Evolutionary conservation across 1,140 invertebrate genomes (phyloP), one percentile per base, ranked within the genome.

Genomic region (Cyphomyrmex costatus): DNA sequence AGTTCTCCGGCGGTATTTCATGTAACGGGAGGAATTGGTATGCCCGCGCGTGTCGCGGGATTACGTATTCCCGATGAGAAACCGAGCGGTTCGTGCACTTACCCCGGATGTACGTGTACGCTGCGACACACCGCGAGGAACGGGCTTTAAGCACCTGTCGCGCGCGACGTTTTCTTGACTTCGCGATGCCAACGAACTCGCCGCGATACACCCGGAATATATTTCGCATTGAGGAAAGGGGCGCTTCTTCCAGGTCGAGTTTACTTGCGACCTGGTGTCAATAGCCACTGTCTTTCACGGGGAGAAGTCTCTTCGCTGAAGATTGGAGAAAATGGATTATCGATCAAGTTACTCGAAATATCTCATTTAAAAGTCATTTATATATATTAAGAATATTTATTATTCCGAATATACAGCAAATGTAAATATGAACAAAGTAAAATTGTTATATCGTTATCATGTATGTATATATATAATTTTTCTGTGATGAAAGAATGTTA

Each of bases 1-100:
- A 36, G 36, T 16, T 46, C 51, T 77, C 58, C 21, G 19, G 24
- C 49, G 79, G 80, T 77, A 87, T 87, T 87, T 87, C 86, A 71
- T 85, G 80, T 87, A 85, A 87, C 82, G 71, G 82, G 80, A 76
- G 86, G 63, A 87, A 87, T 87, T 87, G 86, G 86, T 87, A 87
- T 87, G 86, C 86, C 42, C 68, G 49, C 70, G 80, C 80, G 86
- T 87, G 61, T 87, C 86, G 83, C 86, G 61, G 63, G 86, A 87
- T 87, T 87, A 87, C 71, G 86, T 87, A 87, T 87, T 87, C 86
- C 49, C 80, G 86, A 85, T 87, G 86, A 87, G 86, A 87, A 87
- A 87, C 86, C 86, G 86, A 87, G 86, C 82, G 86, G 82, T 87
- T 85, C 86, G 86, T 87, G 80, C 82, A 87, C 80, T 87, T 87